Evolutionary conservation across 2,797 vertebrate species (phyloP).

Genomic region (Gephyroberyx darwinii): DNA sequence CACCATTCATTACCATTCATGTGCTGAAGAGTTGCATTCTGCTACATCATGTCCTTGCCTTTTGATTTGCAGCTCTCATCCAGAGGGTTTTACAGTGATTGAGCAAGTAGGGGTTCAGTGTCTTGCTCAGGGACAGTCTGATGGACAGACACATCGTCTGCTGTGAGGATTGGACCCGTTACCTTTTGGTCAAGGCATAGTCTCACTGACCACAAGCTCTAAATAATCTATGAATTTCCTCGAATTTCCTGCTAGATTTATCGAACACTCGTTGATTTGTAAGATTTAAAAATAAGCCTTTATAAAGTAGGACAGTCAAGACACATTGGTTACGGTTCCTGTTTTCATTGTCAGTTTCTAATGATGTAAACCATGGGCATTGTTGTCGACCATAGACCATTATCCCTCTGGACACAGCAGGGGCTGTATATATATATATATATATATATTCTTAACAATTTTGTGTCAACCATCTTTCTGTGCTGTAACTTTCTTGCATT

Average conservation of each 20-base stretch:
- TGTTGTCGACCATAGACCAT: background rate
- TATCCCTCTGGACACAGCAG: too few species aligned
- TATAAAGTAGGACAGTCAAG: too few species aligned
- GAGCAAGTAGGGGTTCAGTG: background rate
- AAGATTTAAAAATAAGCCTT: too few species aligned
- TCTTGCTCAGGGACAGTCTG: constrained; percentile 5
- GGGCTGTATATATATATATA: too few species aligned
- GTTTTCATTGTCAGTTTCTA: constrained; percentile 13
- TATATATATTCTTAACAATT: too few species aligned
- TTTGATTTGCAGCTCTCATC: constrained; percentile 14
- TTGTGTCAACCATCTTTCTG: too few species aligned
- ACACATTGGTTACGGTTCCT: background rate
- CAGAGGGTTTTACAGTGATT: constrained; percentile 7
- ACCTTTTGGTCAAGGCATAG: background rate
- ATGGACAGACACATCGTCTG: background rate
- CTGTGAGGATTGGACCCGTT: constrained; percentile 2
- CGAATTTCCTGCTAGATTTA: too few species aligned
- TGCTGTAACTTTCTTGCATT: too few species aligned
- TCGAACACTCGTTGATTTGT: too few species aligned
- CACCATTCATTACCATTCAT: background rate
- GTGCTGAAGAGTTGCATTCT: background rate
- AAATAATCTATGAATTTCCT: too few species aligned
- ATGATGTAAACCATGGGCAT: constrained; percentile 20
- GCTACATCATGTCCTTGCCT: background rate
- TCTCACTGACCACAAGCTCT: too few species aligned